Base-by-base conservation (phyloP, 2,888 invertebrate genomes). In the Sepiola atlantica region DNA sequence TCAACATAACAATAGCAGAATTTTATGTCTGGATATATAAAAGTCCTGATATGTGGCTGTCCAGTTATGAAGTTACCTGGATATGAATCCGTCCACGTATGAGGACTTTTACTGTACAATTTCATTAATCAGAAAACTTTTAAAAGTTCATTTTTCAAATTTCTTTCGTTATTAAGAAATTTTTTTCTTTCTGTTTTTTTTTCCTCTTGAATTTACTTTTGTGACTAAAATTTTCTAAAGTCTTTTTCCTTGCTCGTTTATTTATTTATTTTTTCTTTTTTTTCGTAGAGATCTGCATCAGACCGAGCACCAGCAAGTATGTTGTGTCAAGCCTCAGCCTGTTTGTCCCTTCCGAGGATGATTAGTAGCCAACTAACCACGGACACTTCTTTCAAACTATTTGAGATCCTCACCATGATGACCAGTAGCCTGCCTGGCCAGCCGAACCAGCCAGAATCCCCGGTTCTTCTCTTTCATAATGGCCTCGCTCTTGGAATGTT, bases 401-500 rank as follows among this genome's bases (percentile, higher is more conserved):
- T 95, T 94, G 55, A 95, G 28, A 57, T 96, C n/a, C 95, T 97
- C 16, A 94, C 94, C 28, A 95, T 95, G 93, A 95, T 97, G 93
- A 94, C 94, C 24, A 77, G 77, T 54, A 94, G 96, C 94, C 95
- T 97, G 91, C 96, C 97, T 91, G 96, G 96, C 28, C 95, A 95
- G 95, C 95, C 95, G n/a, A 95, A 95, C 93, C 57, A 93, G 8
- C 57, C 57, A 14, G 96, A 95, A 35, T 96, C 96, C 21, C 96
- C 96, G 6, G 95, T 96, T 0, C 94, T 96, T 54, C 95, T 95
- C 93, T 95, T 95, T 77, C 96, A 96, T 94, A 94, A 95, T 94
- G 96, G 96, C n/a, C 95, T 96, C 32, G 96, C 96, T 28, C 95
- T 96, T 21, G 97, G 97, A 20, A 95, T 96, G 93, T 91, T 96